Conservation (phyloP, 2,888 invertebrate species). For the Peribatodes rhomboidaria region DNA sequence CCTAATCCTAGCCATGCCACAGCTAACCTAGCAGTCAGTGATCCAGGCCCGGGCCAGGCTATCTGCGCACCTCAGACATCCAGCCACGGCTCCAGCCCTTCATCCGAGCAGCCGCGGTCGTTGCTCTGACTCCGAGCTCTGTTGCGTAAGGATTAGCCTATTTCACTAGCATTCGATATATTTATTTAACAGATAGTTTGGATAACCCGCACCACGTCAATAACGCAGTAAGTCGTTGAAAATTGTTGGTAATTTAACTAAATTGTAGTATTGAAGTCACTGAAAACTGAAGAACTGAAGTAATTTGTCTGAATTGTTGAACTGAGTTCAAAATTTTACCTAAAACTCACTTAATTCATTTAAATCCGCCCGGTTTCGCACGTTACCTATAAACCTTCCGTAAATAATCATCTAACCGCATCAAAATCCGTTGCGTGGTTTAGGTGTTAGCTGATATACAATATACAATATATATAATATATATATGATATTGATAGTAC, state of each 20-base stretch:
- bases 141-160: constrained; percentile 22
- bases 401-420: too few species aligned
- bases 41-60: neutral
- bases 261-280: neutral
- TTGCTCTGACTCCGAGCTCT: constrained; percentile 15
- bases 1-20: neutral
- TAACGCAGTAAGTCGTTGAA: too few species aligned
- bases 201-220: too few species aligned
- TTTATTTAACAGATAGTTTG: neutral
- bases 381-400: too few species aligned
- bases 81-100: constrained; percentile 15
- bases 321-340: too few species aligned
- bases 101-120: constrained; percentile 22
- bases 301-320: too few species aligned
- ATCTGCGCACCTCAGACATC: constrained; percentile 15
- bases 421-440: too few species aligned
- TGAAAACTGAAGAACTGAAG: neutral
- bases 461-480: too few species aligned
- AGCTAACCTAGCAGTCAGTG: neutral
- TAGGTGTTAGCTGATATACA: too few species aligned
- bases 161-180: constrained; percentile 9
- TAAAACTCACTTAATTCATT: too few species aligned
- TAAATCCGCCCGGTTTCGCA: too few species aligned
- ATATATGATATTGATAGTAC: too few species aligned
- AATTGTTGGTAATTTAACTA: neutral